A percentile compares a stretch with the other conserved stretches of the same genome.
These are phyloP conservation scores for Pagrus major DNA, from an alignment of 2,113 vertebrate genomes.

Conservation along the genomic window DNA sequence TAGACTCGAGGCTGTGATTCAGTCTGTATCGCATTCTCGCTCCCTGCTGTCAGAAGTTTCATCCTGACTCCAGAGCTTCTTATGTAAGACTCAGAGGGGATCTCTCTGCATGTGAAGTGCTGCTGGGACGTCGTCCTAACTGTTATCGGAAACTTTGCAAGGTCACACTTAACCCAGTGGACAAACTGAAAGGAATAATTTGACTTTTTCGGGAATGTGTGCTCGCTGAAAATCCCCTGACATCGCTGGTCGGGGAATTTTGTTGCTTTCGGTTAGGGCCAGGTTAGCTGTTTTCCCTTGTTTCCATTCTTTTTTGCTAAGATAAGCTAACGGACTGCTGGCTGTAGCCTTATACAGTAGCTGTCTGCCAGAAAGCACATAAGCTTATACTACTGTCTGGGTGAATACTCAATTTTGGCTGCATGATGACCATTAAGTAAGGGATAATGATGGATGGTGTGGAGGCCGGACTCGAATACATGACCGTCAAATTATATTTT, in stretches of 20 bases:
- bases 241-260: background rate
- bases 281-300: background rate
- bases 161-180: conserved; percentile 16
- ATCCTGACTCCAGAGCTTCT: conserved; percentile 33
- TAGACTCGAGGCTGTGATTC: conserved; percentile 34
- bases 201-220: background rate
- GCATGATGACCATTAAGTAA: too few relatives aligned
- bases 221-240: too few relatives aligned
- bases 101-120: background rate
- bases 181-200: conserved; percentile 38
- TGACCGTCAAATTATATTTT: too few relatives aligned
- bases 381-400: too few relatives aligned
- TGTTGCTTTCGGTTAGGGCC: background rate
- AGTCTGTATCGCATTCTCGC: conserved; percentile 38
- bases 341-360: background rate
- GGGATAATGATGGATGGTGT: too few relatives aligned
- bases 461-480: too few relatives aligned
- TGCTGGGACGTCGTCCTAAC: conserved; percentile 44
- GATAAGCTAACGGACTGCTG: background rate
- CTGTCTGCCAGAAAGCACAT: background rate
- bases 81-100: conserved; percentile 36
- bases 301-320: background rate
- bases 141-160: conserved; percentile 46
- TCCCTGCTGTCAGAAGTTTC: conserved; percentile 47
- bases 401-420: too few relatives aligned